phyloP scores from a whole-genome alignment of 1,140 invertebrate genomes.

The Euglossa dilemma region DNA sequence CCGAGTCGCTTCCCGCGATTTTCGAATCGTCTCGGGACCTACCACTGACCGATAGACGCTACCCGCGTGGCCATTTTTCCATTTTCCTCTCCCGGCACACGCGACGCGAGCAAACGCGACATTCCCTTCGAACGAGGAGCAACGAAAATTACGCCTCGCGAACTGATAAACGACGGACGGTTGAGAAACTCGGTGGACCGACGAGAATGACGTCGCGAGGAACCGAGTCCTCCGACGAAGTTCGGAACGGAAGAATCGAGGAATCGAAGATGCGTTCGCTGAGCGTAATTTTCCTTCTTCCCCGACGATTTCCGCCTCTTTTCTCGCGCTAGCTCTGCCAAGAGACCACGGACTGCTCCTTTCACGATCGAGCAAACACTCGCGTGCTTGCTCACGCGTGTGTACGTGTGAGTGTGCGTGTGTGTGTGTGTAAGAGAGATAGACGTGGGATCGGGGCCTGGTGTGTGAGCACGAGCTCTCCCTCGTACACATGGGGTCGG shows the following conservation, averaged over 20 bases:
- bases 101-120: too few species aligned
- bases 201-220: too few species aligned
- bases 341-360: background rate
- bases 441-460: slow-evolving; percentile 31
- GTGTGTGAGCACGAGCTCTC: slow-evolving; percentile 23
- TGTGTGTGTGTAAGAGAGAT: background rate
- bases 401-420: background rate
- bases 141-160: background rate
- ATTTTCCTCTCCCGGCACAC: background rate
- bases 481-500: slow-evolving; percentile 4
- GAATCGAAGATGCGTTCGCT: too few species aligned
- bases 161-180: too few species aligned
- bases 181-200: too few species aligned
- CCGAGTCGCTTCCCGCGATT: slow-evolving; percentile 4
- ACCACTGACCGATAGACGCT: slow-evolving; percentile 44
- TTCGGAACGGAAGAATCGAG: too few species aligned
- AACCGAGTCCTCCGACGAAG: too few species aligned
- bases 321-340: background rate
- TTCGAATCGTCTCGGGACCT: slow-evolving; percentile 43
- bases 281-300: background rate
- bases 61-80: background rate
- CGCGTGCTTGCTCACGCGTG: background rate
- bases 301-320: background rate
- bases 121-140: too few species aligned
- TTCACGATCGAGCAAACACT: background rate